Conservation (phyloP, 2,888 invertebrate species). For the Agonopterix arenella region DNA sequence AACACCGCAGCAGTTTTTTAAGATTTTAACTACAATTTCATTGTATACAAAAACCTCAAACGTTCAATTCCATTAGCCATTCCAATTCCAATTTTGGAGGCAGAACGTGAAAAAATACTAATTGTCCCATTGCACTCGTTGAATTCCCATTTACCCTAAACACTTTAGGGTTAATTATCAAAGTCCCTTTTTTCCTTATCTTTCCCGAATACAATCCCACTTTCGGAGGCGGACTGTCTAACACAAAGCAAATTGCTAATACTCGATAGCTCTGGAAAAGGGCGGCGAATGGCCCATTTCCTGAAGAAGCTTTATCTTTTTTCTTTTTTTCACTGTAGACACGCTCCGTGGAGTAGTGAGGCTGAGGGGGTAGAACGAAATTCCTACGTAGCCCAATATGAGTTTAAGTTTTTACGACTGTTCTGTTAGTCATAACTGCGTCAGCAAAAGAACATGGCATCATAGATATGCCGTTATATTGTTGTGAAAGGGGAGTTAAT, state of each 20-base stretch:
- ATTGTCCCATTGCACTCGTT: conserved; percentile 40
- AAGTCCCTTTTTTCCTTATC: conserved; percentile 44
- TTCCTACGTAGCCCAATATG: conserved; percentile 29
- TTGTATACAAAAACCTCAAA: conserved; percentile 4
- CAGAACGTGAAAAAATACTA: conserved; percentile 24
- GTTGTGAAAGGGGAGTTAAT: too few relatives aligned
- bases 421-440: conserved; percentile 9
- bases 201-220: conserved; percentile 32
- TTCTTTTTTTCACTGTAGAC: conserved; percentile 29
- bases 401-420: conserved; percentile 30
- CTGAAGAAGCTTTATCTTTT: conserved; percentile 55
- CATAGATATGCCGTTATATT: not conserved
- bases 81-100: conserved; percentile 7
- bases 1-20: not conserved
- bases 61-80: conserved; percentile 4
- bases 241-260: conserved; percentile 67
- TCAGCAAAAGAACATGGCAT: conserved; percentile 2
- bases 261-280: conserved; percentile 54
- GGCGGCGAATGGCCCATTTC: conserved; percentile 60
- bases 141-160: conserved; percentile 44
- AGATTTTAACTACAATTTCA: not conserved
- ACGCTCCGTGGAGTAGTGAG: conserved; percentile 17
- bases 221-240: conserved; percentile 43
- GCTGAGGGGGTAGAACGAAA: conserved; percentile 23
- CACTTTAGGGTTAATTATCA: conserved; percentile 53